phyloP scores from a whole-genome alignment of 2,797 vertebrate species.

The Danio kyathit region DNA sequence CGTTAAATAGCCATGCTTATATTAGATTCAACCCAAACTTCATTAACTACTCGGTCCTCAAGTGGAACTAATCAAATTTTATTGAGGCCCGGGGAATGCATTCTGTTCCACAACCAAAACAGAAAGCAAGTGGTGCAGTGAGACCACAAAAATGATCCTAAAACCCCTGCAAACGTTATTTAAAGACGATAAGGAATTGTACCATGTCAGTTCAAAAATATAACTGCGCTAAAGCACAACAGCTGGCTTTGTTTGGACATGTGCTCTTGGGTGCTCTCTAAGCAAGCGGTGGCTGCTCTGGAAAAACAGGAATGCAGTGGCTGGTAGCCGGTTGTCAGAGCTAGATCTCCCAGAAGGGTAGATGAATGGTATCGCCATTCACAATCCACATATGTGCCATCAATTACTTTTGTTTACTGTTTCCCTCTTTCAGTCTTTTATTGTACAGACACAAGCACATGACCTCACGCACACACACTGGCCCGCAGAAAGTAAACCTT shows the following conservation, averaged over 20 bases:
- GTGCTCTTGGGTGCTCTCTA: conserved; percentile 18
- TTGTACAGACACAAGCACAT: conserved; percentile 34
- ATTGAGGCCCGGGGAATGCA: conserved; percentile 19
- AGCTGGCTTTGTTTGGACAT: conserved; percentile 43
- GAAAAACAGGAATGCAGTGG: conserved; percentile 29
- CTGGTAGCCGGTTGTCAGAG: conserved; percentile 13
- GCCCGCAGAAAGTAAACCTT: conserved; percentile 2
- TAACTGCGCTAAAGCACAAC: conserved; percentile 34
- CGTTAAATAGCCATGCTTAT: conserved; percentile 20
- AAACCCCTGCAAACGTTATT: conserved; percentile 24
- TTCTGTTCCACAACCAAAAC: conserved; percentile 32
- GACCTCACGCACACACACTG: conserved; percentile 21
- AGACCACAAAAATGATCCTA: conserved; percentile 36
- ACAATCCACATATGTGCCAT: conserved; percentile 40
- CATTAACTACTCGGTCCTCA: conserved; percentile 38
- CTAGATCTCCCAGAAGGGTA: conserved; percentile 31
- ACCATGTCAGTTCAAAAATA: conserved; percentile 33
- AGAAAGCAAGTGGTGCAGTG: conserved; percentile 20
- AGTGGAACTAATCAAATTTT: conserved; percentile 55
- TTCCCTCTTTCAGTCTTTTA: conserved; percentile 3
- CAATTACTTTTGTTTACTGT: conserved; percentile 52
- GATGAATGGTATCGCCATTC: conserved; percentile 43
- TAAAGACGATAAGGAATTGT: conserved; percentile 12
- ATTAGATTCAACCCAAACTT: conserved; percentile 49
- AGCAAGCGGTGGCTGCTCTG: conserved; percentile 10